phyloP scores from a whole-genome alignment of 1,140 invertebrate species.

The Drosophila biarmipes region DNA sequence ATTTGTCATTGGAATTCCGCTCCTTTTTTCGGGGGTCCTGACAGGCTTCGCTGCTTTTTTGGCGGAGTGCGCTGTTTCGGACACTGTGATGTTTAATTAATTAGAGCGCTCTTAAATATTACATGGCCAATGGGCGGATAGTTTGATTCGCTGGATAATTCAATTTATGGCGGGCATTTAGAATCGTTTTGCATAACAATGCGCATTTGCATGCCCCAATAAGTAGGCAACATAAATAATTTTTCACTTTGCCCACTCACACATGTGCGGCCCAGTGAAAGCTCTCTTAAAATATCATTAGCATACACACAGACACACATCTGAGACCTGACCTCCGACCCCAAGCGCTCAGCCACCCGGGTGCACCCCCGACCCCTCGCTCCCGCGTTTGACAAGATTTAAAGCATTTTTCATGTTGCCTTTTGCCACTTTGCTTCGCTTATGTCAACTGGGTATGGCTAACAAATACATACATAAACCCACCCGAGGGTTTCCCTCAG shows the following conservation, averaged over 20 bases:
- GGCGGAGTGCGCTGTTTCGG: slow-evolving; percentile 10
- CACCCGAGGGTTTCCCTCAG: slow-evolving; percentile 19
- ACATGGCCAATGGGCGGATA: slow-evolving; percentile 44
- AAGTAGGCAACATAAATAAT: slow-evolving; percentile 62
- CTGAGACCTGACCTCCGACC: slow-evolving; percentile 64
- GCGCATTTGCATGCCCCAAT: slow-evolving; percentile 44
- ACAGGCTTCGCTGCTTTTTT: slow-evolving; percentile 14
- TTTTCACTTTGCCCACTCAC: slow-evolving; percentile 43
- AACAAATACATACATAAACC: slow-evolving; percentile 62
- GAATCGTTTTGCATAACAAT: slow-evolving; percentile 40
- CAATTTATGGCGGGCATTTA: slow-evolving; percentile 29
- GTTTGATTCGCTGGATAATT: slow-evolving; percentile 38
- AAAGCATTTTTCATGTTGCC: slow-evolving; percentile 62
- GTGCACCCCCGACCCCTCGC: neutral
- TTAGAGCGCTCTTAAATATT: slow-evolving; percentile 66
- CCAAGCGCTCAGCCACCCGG: slow-evolving; percentile 35
- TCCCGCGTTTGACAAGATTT: slow-evolving; percentile 42
- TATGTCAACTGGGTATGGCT: slow-evolving; percentile 71
- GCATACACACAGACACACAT: slow-evolving; percentile 68
- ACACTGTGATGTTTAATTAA: slow-evolving; percentile 74
- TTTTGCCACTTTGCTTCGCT: slow-evolving; percentile 65
- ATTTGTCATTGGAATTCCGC: slow-evolving; percentile 56
- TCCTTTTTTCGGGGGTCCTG: slow-evolving; percentile 25
- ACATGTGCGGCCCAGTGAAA: slow-evolving; percentile 37
- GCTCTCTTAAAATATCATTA: slow-evolving; percentile 81